Base-by-base conservation (phyloP, 2,888 invertebrate genomes). In the Eurytoma adleriae region DNA sequence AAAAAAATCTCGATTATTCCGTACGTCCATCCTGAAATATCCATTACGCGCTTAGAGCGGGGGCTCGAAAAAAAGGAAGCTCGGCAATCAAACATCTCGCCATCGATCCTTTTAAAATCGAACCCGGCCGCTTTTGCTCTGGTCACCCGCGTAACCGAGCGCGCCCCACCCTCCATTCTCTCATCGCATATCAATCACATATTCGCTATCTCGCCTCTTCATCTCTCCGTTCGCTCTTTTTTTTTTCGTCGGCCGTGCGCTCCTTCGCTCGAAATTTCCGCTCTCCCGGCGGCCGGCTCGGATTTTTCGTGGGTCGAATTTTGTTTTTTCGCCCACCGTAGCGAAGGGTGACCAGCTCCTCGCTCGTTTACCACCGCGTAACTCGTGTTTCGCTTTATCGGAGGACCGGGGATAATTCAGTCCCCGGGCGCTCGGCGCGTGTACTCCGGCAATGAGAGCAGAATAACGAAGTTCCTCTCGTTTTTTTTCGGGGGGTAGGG, bases 301-400 rank as follows among this genome's bases (percentile, higher is more conserved):
- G 61, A 56, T 68, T 67, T 79, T 67, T 40, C 48, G 56, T 54
- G 18, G 52, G 56, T 62, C 40, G 7, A 40, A 10, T 40, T 40
- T 40, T 40, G 1, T 40, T 73, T 61, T 52, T 16, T 18, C 50
- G 30, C 16, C 30, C 50, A 52, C 52, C 61, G n/a, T n/a, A 69
- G 52, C 52, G 56, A 68, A 73, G 61, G 30, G 56, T 73, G 78
- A 73, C 73, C 73, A 57, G 24, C 67, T 18, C 14, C 50, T 27
- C 50, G 59, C 20, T 40, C 52, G 79, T 79, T 74, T 70, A 79
- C 57, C 64, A 50, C 74, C 70, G 61, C 74, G 69, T 66, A 74
- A 74, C 74, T 79, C 57, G 74, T 69, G 74, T 70, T 79, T 79
- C 70, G 62, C 54, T 79, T 79, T 79, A 73, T 78, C 69, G 30